Evolutionary conservation across 2,888 invertebrate genomes (phyloP), one percentile per base, ranked within the genome.

Genomic region (Tenthredo mesomela): DNA sequence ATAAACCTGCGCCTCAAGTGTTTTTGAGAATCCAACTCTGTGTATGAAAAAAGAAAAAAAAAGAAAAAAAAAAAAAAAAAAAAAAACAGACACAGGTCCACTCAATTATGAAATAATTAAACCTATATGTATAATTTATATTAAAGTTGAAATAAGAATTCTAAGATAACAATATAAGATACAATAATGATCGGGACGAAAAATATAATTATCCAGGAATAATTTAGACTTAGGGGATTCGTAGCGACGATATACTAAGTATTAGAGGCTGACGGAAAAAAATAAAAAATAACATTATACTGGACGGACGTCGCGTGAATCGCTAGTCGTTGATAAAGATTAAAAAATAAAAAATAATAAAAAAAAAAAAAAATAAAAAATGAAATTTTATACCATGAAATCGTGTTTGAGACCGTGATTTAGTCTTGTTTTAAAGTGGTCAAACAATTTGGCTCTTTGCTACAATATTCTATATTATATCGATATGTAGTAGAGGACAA

Each of bases 121-220:
- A 88, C 86, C 84, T 82, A 47, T 65, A 88, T 88, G 88, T 88
- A 87, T 88, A 88, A 90, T 88, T 90, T 88, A 90, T 88, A 86
- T 88, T 90, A 89, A 89, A 86, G 71, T 87, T 88, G 86, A 88
- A 89, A 86, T 85, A 73, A 86, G 84, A 88, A 89, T 80, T 80
- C 87, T 90, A 88, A 89, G 89, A 71, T 88, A 90, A 90, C 84
- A 12, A 61, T 82, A 82, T 82, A 82, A 82, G 67, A 70, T 33
- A 65, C 65, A 82, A n/a, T 29, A 33, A 67, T 15, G 65, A 82
- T 43, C 67, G 67, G 67, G 43, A 18, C 18, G 12, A 61, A 37
- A 67, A n/a, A 77, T 85, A 37, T 47, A 47, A 77, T 85, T 85
- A 85, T 84, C 70, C 84, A 83, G 43, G 83, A 15, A 82, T 67